Evolutionary conservation across 2,113 vertebrate genomes (phyloP).

Genomic region (Kryptolebias marmoratus): DNA sequence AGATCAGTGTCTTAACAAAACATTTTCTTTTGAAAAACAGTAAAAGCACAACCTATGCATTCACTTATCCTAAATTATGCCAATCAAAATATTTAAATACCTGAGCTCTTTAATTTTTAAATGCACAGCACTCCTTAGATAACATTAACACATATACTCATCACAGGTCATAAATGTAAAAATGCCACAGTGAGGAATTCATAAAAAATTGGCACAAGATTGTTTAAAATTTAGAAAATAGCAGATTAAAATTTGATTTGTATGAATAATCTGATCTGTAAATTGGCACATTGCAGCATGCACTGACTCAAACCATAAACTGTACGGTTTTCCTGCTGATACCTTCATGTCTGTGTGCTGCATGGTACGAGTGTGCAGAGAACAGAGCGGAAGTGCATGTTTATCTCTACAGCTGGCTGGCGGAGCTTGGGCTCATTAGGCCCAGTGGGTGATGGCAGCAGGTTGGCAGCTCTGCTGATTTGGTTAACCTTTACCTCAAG

Average conservation of each 20-base stretch:
- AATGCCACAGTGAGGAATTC: neutral
- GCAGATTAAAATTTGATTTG: neutral
- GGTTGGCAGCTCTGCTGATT: constrained; percentile 71
- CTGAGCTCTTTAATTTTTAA: neutral
- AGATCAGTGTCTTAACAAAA: no score
- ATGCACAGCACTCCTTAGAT: neutral
- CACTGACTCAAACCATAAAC: constrained; percentile 3
- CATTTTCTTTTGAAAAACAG: no score
- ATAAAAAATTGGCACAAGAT: neutral
- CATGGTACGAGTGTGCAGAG: neutral
- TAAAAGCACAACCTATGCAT: no score
- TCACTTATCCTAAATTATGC: neutral
- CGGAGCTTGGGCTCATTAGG: constrained; percentile 69
- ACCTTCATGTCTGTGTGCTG: neutral
- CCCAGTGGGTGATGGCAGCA: constrained; percentile 67
- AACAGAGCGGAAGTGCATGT: constrained; percentile 3
- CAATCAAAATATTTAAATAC: neutral
- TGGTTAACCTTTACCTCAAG: constrained; percentile 76
- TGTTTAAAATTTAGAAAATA: neutral
- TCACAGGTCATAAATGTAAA: neutral
- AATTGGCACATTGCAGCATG: neutral
- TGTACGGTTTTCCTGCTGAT: constrained; percentile 13
- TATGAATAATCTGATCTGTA: constrained; percentile 32
- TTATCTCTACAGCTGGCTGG: constrained; percentile 39
- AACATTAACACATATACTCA: no score